Percentiles rank a stretch among this genome's conserved stretches.
phyloP scores from a whole-genome alignment of 2,113 vertebrate species.

The Stomatorhinus ivindoensis region DNA sequence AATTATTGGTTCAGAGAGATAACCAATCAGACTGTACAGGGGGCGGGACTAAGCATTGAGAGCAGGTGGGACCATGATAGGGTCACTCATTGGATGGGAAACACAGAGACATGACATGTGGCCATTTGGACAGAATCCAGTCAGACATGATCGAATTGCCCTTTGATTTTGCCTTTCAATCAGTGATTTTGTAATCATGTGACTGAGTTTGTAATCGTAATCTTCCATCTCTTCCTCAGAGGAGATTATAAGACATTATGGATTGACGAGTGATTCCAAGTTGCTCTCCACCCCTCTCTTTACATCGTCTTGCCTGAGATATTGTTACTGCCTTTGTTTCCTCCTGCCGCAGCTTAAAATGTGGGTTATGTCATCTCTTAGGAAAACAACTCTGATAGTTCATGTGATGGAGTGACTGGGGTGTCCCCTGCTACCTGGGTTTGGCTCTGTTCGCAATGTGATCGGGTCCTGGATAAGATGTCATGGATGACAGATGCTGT shows the following conservation, averaged over 20 bases:
- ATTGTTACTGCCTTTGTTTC: background rate
- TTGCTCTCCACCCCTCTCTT: slow-evolving; percentile 30
- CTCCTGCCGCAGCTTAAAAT: background rate
- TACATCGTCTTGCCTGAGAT: background rate
- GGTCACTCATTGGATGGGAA: background rate
- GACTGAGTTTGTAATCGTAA: slow-evolving; percentile 31
- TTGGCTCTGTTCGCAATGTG: too few species aligned
- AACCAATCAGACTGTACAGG: background rate
- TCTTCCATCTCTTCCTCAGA: slow-evolving; percentile 20
- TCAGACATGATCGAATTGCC: slow-evolving; percentile 15
- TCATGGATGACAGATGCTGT: too few species aligned
- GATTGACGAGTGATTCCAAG: slow-evolving; percentile 45
- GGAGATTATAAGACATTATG: slow-evolving; percentile 29
- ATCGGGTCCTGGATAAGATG: too few species aligned
- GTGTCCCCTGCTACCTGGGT: background rate
- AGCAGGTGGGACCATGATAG: background rate
- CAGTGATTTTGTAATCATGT: slow-evolving; percentile 22
- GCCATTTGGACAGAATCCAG: slow-evolving; percentile 31
- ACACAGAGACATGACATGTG: slow-evolving; percentile 20
- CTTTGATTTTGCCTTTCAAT: slow-evolving; percentile 25
- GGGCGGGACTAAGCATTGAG: background rate
- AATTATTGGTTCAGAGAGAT: background rate
- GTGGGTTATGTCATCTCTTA: background rate
- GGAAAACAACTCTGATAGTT: background rate
- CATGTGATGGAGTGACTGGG: background rate